Percentiles rank a stretch among this genome's conserved stretches.
Evolutionary conservation across 2,888 invertebrate genomes (phyloP).

Genomic region (Odontocolon sp.): DNA sequence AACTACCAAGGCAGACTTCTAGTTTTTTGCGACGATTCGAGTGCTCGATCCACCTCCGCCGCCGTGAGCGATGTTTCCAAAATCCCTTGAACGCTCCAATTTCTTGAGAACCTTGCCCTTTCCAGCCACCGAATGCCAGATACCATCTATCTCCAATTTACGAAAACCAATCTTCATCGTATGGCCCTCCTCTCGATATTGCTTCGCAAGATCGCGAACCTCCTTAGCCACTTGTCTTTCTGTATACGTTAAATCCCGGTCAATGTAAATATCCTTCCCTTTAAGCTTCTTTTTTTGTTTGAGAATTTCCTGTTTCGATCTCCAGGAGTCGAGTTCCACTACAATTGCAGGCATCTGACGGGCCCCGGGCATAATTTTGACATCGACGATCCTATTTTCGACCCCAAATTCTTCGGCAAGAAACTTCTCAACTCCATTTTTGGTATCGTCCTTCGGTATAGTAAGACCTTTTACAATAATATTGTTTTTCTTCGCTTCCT

Average conservation of each 20-base stretch:
- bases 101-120: background rate
- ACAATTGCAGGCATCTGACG: background rate
- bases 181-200: background rate
- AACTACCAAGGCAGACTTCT: background rate
- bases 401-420: background rate
- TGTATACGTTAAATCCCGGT: background rate
- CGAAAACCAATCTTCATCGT: background rate
- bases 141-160: background rate
- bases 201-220: background rate
- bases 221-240: background rate
- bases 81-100: background rate
- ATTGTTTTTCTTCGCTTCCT: slow-evolving; percentile 22
- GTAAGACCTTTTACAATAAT: background rate
- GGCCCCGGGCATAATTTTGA: background rate
- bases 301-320: background rate
- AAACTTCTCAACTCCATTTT: background rate
- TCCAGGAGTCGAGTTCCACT: background rate
- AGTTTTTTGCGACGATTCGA: background rate
- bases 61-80: background rate
- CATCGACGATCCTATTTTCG: background rate
- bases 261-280: background rate
- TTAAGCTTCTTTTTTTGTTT: background rate
- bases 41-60: background rate
- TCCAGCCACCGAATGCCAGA: background rate
- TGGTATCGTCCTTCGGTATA: background rate